These are phyloP conservation scores for Ornithoptera alexandrae DNA, from an alignment of 2,888 invertebrate genomes.

Conservation along the genomic window DNA sequence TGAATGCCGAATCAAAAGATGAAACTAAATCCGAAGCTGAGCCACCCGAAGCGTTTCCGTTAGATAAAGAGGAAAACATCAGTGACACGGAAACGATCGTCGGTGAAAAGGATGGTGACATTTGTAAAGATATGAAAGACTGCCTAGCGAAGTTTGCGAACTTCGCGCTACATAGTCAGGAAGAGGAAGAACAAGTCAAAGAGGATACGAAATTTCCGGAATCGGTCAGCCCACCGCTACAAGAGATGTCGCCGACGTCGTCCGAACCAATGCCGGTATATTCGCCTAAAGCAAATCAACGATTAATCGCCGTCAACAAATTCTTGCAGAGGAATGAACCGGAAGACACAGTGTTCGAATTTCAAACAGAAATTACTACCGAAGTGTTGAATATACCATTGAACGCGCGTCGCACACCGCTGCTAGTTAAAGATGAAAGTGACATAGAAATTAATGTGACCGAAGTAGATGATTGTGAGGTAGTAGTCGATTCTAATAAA, in stretches of 20 bases:
- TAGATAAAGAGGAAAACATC: constrained; percentile 59
- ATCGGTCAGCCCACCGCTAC: constrained; percentile 68
- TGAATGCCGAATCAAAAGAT: constrained; percentile 43
- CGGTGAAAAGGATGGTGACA: constrained; percentile 53
- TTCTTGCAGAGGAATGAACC: constrained; percentile 44
- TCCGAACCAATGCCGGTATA: constrained; percentile 59
- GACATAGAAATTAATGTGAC: constrained; percentile 37
- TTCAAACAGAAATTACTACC: constrained; percentile 44
- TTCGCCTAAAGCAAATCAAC: constrained; percentile 56
- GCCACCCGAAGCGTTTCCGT: constrained; percentile 64
- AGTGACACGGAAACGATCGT: constrained; percentile 63
- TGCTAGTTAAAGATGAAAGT: constrained; percentile 45
- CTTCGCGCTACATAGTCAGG: constrained; percentile 53
- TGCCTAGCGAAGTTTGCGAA: constrained; percentile 67
- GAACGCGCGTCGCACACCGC: constrained; percentile 51
- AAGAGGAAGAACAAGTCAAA: constrained; percentile 35
- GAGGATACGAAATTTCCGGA: constrained; percentile 56
- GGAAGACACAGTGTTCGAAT: constrained; percentile 45
- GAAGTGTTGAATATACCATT: constrained; percentile 53
- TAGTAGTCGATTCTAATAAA: constrained; percentile 38
- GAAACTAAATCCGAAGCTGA: constrained; percentile 48
- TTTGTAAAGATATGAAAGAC: constrained; percentile 66
- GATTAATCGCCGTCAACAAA: constrained; percentile 58
- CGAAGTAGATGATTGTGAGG: constrained; percentile 33
- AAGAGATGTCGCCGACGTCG: constrained; percentile 67